These are phyloP conservation scores for Yponomeuta plumbellus DNA, from an alignment of 2,888 invertebrate species.

Conservation along the genomic window DNA sequence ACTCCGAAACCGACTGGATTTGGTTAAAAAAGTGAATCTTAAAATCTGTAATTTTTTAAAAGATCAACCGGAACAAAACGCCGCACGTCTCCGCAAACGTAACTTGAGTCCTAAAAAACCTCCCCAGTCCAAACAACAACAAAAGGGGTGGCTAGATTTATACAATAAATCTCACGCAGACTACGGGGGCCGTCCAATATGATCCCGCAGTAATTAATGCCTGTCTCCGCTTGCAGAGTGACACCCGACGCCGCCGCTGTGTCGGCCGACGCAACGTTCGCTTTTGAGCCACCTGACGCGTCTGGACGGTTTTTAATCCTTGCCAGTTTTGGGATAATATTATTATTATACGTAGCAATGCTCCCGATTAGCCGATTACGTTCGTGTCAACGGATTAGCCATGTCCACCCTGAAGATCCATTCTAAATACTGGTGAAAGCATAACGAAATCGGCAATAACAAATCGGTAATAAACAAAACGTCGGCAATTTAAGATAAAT, in stretches of 20 bases:
- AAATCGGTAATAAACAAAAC: too few relatives aligned
- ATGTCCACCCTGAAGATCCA: too few relatives aligned
- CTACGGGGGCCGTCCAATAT: slow-evolving; percentile 30
- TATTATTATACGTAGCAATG: too few relatives aligned
- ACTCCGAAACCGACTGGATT: too few relatives aligned
- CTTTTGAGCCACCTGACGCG: slow-evolving; percentile 60
- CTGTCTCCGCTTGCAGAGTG: slow-evolving; percentile 46
- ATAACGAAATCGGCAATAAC: too few relatives aligned
- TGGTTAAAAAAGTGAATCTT: too few relatives aligned
- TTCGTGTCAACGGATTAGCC: too few relatives aligned
- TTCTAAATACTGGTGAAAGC: too few relatives aligned
- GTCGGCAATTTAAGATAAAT: too few relatives aligned
- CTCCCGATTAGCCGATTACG: too few relatives aligned
- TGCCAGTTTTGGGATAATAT: too few relatives aligned
- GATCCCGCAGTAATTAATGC: slow-evolving; percentile 60
- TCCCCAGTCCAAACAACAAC: not conserved
- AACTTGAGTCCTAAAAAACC: not conserved
- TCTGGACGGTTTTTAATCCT: slow-evolving; percentile 34
- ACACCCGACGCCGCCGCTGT: slow-evolving; percentile 42
- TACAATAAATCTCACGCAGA: slow-evolving; percentile 4
- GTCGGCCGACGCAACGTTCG: slow-evolving; percentile 44
- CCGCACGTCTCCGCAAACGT: not conserved
- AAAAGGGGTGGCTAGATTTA: slow-evolving; percentile 1
- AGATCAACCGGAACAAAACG: not conserved
- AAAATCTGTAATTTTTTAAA: not conserved